Evolutionary conservation across 2,113 vertebrate species (phyloP).

Genomic region (Phalacrocorax pelagicus): DNA sequence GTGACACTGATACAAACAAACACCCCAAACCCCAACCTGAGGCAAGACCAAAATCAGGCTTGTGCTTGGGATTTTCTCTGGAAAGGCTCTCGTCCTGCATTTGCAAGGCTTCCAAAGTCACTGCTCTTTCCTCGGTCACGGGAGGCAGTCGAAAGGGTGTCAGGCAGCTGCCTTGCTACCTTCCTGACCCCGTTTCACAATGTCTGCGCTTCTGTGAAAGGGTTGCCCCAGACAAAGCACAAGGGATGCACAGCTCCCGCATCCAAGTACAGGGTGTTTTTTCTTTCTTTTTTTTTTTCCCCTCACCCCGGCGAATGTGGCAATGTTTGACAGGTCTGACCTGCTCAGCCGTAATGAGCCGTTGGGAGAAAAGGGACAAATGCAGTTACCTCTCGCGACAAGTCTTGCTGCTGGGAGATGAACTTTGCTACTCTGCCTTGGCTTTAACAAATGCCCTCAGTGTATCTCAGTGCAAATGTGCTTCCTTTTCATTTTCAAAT

Average conservation of each 20-base stretch:
- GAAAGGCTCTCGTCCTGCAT: not conserved
- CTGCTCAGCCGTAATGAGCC: conserved; percentile 48
- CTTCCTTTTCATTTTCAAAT: conserved; percentile 73
- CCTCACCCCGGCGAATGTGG: not conserved
- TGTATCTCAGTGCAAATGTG: conserved; percentile 61
- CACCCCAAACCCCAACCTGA: not conserved
- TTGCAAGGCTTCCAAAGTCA: not conserved
- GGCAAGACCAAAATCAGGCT: not conserved
- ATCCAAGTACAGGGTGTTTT: conserved; percentile 27
- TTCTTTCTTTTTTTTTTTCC: not conserved
- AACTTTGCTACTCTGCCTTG: conserved; percentile 65
- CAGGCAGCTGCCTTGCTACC: conserved; percentile 65
- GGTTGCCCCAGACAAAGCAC: conserved; percentile 56
- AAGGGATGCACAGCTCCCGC: conserved; percentile 21
- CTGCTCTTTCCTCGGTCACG: not conserved
- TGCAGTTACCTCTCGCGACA: conserved; percentile 39
- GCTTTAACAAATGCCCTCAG: conserved; percentile 62
- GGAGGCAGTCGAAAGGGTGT: not conserved
- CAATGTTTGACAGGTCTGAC: conserved; percentile 34
- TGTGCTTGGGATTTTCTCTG: not conserved
- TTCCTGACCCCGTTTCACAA: conserved; percentile 64
- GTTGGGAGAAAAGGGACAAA: conserved; percentile 25
- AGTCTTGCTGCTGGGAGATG: conserved; percentile 60
- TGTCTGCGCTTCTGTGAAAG: conserved; percentile 57
- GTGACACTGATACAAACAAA: not conserved